These are phyloP conservation scores for Stramonita haemastoma DNA, from an alignment of 2,888 invertebrate species.

Conservation along the genomic window DNA sequence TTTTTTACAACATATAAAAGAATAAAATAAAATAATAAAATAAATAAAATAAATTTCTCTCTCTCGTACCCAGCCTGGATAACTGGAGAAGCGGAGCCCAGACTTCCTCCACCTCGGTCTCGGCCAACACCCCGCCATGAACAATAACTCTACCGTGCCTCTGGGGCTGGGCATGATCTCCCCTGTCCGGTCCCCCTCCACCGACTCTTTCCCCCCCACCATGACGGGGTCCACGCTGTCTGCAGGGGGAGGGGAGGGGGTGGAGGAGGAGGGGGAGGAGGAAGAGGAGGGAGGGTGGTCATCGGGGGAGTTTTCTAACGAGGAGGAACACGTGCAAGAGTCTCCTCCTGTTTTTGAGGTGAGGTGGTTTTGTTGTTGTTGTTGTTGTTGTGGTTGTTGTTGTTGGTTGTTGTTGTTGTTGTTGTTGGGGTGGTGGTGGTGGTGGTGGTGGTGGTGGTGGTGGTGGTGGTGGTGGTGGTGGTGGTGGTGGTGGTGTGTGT, in stretches of 20 bases:
- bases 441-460: too few relatives aligned
- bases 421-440: too few relatives aligned
- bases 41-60: too few relatives aligned
- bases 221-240: slow-evolving; percentile 2
- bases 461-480: too few relatives aligned
- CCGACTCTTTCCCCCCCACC: slow-evolving; percentile 47
- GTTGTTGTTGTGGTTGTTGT: too few relatives aligned
- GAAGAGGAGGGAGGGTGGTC: slow-evolving; percentile 87
- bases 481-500: too few relatives aligned
- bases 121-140: slow-evolving; percentile 46
- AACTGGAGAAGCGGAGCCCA: slow-evolving; percentile 60
- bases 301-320: slow-evolving; percentile 89
- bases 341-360: slow-evolving; percentile 55
- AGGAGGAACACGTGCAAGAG: slow-evolving; percentile 58
- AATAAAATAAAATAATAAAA: too few relatives aligned
- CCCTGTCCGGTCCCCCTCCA: slow-evolving; percentile 58
- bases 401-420: too few relatives aligned
- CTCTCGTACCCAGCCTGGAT: slow-evolving; percentile 58
- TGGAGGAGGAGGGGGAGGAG: slow-evolving; percentile 42
- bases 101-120: neutral
- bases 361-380: neutral
- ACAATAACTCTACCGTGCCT: slow-evolving; percentile 66
- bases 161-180: slow-evolving; percentile 67
- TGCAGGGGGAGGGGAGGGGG: neutral
- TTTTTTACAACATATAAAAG: too few relatives aligned